Percentiles rank a stretch among this genome's conserved stretches.
These are phyloP conservation scores for Pristionchus mayeri DNA, from an alignment of 2,888 invertebrate genomes.

Conservation along the genomic window DNA sequence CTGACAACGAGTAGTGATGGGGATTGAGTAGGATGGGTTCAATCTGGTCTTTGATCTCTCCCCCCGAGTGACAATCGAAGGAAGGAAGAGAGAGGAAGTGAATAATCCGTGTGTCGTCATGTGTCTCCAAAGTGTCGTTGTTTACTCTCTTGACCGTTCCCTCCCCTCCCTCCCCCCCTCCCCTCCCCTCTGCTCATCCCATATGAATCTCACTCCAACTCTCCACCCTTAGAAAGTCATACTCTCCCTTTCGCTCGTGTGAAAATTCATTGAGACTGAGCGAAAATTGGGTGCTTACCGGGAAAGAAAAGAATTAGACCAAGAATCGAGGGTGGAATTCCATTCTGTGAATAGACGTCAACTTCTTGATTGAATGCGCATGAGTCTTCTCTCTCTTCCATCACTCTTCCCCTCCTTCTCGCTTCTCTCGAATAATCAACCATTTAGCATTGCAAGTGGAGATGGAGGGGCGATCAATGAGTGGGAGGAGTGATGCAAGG, in stretches of 20 bases:
- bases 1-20: neutral
- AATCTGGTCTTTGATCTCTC: neutral
- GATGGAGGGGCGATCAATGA: too few relatives aligned
- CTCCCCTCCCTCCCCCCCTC: too few relatives aligned
- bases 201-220: neutral
- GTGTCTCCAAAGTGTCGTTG: neutral
- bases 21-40: neutral
- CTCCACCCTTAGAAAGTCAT: slow-evolving; percentile 16
- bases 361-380: slow-evolving; percentile 20
- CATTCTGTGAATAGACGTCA: neutral
- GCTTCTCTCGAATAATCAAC: slow-evolving; percentile 6
- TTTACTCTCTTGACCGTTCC: slow-evolving; percentile 9
- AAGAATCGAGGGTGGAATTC: neutral
- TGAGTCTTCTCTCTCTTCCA: neutral
- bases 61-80: neutral
- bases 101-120: neutral
- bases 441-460: slow-evolving; percentile 8
- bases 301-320: too few relatives aligned
- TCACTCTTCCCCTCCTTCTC: neutral
- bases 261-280: neutral
- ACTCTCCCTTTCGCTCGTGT: neutral
- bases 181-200: too few relatives aligned
- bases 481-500: too few relatives aligned
- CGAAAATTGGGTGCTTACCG: neutral
- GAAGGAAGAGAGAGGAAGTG: neutral